These are phyloP conservation scores for Lobophora halterata DNA, from an alignment of 2,888 invertebrate species.

Conservation along the genomic window DNA sequence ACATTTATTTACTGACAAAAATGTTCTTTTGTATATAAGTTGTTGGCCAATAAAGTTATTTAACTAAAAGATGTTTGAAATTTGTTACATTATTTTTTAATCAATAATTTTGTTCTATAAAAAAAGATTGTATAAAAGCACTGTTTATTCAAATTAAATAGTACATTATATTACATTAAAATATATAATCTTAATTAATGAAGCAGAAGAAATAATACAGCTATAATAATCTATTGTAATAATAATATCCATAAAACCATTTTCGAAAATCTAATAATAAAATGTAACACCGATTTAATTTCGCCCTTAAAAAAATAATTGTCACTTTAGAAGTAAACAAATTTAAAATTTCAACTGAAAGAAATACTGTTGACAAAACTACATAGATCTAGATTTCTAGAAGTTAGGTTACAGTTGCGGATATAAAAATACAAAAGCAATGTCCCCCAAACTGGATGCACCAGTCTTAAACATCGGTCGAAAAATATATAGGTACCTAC, in stretches of 20 bases:
- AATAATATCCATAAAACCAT: conserved; percentile 73
- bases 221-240: conserved; percentile 75
- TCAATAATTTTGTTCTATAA: conserved; percentile 18
- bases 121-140: conserved; percentile 67
- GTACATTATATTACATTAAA: conserved; percentile 79
- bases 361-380: conserved; percentile 65
- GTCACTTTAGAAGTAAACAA: conserved; percentile 59
- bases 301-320: conserved; percentile 59
- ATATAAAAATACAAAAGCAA: conserved; percentile 81
- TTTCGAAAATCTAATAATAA: conserved; percentile 40
- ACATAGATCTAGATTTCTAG: conserved; percentile 42
- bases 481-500: conserved; percentile 74
- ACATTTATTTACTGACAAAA: conserved; percentile 39
- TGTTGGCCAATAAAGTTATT: conserved; percentile 62
- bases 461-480: conserved; percentile 62
- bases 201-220: conserved; percentile 76
- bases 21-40: conserved; percentile 48
- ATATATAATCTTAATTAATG: conserved; percentile 76
- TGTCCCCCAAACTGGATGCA: conserved; percentile 62
- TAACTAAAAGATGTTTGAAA: conserved; percentile 11
- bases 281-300: conserved; percentile 66
- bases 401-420: conserved; percentile 53
- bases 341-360: conserved; percentile 50
- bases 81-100: background rate
- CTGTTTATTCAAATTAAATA: conserved; percentile 80